Conservation (phyloP, 2,797 vertebrate genomes). For the Gambelia wislizenii region DNA sequence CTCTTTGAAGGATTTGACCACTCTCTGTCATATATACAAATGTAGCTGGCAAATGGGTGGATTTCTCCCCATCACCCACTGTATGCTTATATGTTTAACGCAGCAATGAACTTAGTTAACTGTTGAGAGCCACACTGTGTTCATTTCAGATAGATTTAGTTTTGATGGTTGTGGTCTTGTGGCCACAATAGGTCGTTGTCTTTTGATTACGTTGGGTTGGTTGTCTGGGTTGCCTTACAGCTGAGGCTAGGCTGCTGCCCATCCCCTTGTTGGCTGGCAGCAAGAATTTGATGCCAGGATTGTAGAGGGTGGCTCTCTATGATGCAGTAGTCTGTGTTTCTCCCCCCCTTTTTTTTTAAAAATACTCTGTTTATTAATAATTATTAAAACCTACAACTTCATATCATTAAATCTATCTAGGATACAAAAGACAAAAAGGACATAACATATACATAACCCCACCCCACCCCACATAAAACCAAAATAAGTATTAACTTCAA, state of each 20-base stretch:
- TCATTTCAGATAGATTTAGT: neutral
- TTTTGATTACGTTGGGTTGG: neutral
- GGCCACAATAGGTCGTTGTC: fast-evolving
- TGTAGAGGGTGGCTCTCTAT: conserved; percentile 28
- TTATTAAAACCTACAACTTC: too few relatives aligned
- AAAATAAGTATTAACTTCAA: too few relatives aligned
- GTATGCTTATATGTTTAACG: neutral
- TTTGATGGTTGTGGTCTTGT: neutral
- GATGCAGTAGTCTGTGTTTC: conserved; percentile 59
- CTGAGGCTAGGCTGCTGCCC: neutral
- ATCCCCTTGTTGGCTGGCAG: conserved; percentile 30
- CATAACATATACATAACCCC: too few relatives aligned
- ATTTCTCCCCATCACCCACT: neutral
- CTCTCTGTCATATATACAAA: neutral
- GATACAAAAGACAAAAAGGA: too few relatives aligned
- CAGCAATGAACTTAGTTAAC: too few relatives aligned
- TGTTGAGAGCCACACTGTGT: neutral
- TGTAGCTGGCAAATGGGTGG: neutral
- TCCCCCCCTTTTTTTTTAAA: too few relatives aligned
- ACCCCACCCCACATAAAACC: too few relatives aligned
- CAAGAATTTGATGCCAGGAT: conserved; percentile 57
- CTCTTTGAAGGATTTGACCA: neutral
- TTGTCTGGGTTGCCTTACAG: neutral
- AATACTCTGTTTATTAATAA: too few relatives aligned
- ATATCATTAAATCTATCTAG: too few relatives aligned